Conservation (phyloP, 2,797 vertebrate genomes). For the Emys orbicularis region DNA sequence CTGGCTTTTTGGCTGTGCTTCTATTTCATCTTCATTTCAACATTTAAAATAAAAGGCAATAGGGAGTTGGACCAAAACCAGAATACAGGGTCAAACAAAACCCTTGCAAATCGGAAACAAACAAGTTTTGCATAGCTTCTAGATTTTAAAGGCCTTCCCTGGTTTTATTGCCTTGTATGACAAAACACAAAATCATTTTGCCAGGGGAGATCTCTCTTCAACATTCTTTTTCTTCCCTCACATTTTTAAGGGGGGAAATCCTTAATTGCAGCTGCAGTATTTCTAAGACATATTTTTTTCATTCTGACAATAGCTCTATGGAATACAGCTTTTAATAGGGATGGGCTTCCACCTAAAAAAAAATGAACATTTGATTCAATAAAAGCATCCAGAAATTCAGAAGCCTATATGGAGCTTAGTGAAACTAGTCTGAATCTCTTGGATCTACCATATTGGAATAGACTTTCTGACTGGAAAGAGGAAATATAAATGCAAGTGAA, state of each 20-base stretch:
- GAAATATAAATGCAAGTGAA: constrained; percentile 41
- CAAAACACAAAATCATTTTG: constrained; percentile 26
- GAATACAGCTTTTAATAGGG: constrained; percentile 30
- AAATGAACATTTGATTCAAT: not conserved
- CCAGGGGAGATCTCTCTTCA: constrained; percentile 1
- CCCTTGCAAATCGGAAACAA: not conserved
- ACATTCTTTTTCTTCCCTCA: not conserved
- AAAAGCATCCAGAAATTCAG: constrained; percentile 34
- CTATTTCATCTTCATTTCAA: not conserved
- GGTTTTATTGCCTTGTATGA: not conserved
- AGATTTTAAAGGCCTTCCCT: not conserved
- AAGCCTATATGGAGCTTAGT: constrained; percentile 17
- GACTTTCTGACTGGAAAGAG: constrained; percentile 60
- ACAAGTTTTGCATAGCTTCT: not conserved
- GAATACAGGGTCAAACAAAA: not conserved
- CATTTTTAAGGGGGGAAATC: not conserved
- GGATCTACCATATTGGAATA: constrained; percentile 47
- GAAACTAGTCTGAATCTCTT: constrained; percentile 55
- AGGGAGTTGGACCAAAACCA: constrained; percentile 5
- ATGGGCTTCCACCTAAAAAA: not conserved
- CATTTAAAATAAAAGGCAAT: not conserved
- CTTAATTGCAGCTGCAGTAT: constrained; percentile 44
- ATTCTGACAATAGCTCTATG: constrained; percentile 54
- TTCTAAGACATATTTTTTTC: constrained; percentile 45
- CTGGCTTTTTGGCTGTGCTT: not conserved